Conservation (phyloP, 1,140 invertebrate genomes). For the Heliconius congener region DNA sequence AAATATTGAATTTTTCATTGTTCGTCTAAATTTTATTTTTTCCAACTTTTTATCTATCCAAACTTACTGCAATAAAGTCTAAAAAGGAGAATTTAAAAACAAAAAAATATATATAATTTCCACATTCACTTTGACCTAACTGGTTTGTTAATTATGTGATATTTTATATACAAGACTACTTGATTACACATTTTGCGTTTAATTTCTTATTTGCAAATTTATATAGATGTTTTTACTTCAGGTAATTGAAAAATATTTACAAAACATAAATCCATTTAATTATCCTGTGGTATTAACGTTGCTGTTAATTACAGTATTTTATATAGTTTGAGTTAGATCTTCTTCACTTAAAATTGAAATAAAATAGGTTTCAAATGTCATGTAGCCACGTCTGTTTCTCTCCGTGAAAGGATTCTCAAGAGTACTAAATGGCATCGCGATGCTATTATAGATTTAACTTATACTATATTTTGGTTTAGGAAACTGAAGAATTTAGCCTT, state of each 20-base stretch:
- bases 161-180: not conserved
- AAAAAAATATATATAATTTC: too few relatives aligned
- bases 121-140: not conserved
- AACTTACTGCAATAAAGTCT: not conserved
- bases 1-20: not conserved
- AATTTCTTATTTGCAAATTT: too few relatives aligned
- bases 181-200: not conserved
- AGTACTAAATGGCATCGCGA: slow-evolving; percentile 66
- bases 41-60: not conserved
- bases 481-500: not conserved
- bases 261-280: not conserved
- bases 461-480: not conserved
- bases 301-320: not conserved
- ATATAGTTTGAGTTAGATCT: not conserved
- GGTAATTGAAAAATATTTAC: not conserved
- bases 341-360: not conserved
- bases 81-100: too few relatives aligned
- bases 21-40: not conserved
- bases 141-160: too few relatives aligned
- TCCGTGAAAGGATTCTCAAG: slow-evolving; percentile 59
- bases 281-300: not conserved
- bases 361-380: slow-evolving; percentile 60
- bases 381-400: slow-evolving; percentile 35
- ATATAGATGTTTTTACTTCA: not conserved
- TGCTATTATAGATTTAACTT: slow-evolving; percentile 53